phyloP scores from a whole-genome alignment of 1,140 invertebrate species.

The Drosophila parvula region DNA sequence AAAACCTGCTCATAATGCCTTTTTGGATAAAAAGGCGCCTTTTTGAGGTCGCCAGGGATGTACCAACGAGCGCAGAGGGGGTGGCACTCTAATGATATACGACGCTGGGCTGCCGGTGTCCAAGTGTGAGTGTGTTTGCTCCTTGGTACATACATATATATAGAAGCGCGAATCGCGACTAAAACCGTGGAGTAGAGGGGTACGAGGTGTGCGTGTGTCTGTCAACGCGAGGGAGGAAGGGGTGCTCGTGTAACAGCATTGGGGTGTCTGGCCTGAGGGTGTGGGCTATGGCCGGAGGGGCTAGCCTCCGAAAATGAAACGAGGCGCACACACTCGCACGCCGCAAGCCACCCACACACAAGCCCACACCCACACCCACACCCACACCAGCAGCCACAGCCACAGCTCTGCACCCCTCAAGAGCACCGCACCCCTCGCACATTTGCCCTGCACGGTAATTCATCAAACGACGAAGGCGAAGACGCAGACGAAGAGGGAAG shows the following conservation, averaged over 20 bases:
- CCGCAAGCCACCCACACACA: conserved; percentile 7
- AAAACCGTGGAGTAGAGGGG: conserved; percentile 14
- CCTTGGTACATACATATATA: conserved; percentile 50
- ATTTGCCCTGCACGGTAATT: conserved; percentile 79
- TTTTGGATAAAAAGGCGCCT: conserved; percentile 66
- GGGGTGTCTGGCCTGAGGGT: conserved; percentile 57
- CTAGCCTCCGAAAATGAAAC: conserved; percentile 71
- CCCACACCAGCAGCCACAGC: conserved; percentile 2
- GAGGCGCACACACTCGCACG: conserved; percentile 38
- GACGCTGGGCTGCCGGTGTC: conserved; percentile 31
- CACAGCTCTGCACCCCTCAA: conserved; percentile 35
- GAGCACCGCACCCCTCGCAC: conserved; percentile 53
- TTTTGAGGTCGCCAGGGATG: conserved; percentile 22
- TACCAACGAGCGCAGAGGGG: conserved; percentile 1
- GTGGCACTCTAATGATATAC: conserved; percentile 72
- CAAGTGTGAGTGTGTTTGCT: conserved; percentile 20
- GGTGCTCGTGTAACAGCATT: conserved; percentile 31
- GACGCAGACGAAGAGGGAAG: conserved; percentile 25
- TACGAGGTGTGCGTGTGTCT: conserved; percentile 40
- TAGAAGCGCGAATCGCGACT: conserved; percentile 62
- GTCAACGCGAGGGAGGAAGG: conserved; percentile 11
- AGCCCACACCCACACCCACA: conserved; percentile 5
- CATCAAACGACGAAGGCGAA: conserved; percentile 77
- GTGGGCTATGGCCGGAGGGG: conserved; percentile 21
- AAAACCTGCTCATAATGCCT: conserved; percentile 76